Evolutionary conservation across 2,888 invertebrate species (phyloP), one percentile per base, ranked within the genome.

Genomic region (Boloria selene): DNA sequence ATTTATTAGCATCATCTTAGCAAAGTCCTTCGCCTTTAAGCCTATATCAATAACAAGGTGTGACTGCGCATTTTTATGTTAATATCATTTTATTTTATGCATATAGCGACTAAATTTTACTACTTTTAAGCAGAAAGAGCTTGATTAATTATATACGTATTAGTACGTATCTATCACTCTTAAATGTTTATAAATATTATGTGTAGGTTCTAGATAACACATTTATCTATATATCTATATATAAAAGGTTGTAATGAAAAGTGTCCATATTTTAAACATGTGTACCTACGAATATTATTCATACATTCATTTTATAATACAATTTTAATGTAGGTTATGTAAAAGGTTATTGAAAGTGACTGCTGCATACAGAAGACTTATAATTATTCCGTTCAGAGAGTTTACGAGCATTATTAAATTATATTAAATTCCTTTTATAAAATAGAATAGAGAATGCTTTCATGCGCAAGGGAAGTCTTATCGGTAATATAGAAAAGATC

Each of bases 291-390:
- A 38, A 38, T 10, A 10, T 10, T 38, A 10, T 7, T 10, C 31
- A 38, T 38, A 38, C 7, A 38, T 7, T 50, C 22, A 22, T 17
- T 49, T 5, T 14, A 54, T 14, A 42, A 18, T 14, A 54, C 13
- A 38, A 54, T 38, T 17, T 54, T 6, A 42, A 17, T 38, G 13
- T 38, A 17, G 13, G 10, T 3, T 17, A 54, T 42, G 22, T 22
- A 44, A 81, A 42, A 54, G n/a, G 13, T 47, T 47, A 47, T 47
- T 58, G 47, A 47, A 47, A 47, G 16, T 58, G 31, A 16, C 16
- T 13, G 31, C 26, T 47, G 26, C 47, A 47, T 58, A 42, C 47
- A 47, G 6, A 56, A 45, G 13, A 44, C 26, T 26, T 45, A 47
- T 56, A 56, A 56, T 56, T 56, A 45, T 56, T n/a, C 45, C 45